A percentile compares a stretch with the other conserved stretches of the same genome.
These are phyloP conservation scores for Pterostichus madidus DNA, from an alignment of 2,888 invertebrate species.

Conservation along the genomic window DNA sequence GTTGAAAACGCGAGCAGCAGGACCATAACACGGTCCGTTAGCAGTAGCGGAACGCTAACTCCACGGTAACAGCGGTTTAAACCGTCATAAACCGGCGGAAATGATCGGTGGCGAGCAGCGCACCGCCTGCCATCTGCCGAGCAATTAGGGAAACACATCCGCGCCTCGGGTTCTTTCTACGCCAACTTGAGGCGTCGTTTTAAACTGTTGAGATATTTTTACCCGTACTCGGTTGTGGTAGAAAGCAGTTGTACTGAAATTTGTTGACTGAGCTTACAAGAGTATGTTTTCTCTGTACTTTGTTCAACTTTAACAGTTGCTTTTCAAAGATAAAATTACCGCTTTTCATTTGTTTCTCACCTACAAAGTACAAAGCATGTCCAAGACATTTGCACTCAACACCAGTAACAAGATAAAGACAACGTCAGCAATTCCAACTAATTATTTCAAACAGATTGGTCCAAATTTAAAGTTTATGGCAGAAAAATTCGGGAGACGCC, in stretches of 20 bases:
- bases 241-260: slow-evolving; percentile 18
- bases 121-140: slow-evolving; percentile 53
- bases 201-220: slow-evolving; percentile 21
- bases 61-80: slow-evolving; percentile 58
- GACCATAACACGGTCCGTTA: slow-evolving; percentile 50
- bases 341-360: too few species aligned
- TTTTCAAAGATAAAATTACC: too few species aligned
- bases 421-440: too few species aligned
- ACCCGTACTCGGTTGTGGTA: not conserved
- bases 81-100: slow-evolving; percentile 62
- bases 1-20: not conserved
- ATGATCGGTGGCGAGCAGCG: slow-evolving; percentile 57
- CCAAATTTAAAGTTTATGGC: too few species aligned
- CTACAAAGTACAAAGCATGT: too few species aligned
- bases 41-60: slow-evolving; percentile 49
- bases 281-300: slow-evolving; percentile 16
- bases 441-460: too few species aligned
- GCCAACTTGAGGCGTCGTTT: slow-evolving; percentile 13
- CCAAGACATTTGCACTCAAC: too few species aligned
- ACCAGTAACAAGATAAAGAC: too few species aligned
- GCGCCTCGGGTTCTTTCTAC: slow-evolving; percentile 49
- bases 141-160: slow-evolving; percentile 64
- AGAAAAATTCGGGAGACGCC: too few species aligned
- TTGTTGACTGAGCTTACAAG: not conserved
- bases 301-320: not conserved